phyloP scores from a whole-genome alignment of 2,888 invertebrate species.

The Leptura quadrifasciata region DNA sequence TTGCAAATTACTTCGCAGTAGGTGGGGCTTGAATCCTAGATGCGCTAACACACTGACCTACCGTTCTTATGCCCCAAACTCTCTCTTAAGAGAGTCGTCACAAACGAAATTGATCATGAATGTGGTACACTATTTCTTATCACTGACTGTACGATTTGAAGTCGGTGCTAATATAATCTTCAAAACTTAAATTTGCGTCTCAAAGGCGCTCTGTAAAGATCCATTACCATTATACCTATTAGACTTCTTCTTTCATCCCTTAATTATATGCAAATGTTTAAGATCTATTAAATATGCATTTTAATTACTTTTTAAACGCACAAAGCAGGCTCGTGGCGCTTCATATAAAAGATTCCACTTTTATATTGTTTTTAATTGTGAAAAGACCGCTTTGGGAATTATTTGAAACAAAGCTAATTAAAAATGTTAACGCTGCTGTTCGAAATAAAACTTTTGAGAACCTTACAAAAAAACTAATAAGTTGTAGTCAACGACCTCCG shows the following conservation, averaged over 20 bases:
- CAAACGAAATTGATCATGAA: too few species aligned
- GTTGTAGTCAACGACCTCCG: slow-evolving; percentile 21
- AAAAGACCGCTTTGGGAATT: slow-evolving; percentile 40
- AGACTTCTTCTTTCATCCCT: slow-evolving; percentile 31
- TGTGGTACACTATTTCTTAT: too few species aligned
- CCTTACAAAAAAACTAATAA: slow-evolving; percentile 45
- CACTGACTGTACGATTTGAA: too few species aligned
- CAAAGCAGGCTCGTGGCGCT: slow-evolving; percentile 6
- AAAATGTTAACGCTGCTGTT: slow-evolving; percentile 50
- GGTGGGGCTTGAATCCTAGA: too few species aligned
- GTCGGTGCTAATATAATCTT: too few species aligned
- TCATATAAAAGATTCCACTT: slow-evolving; percentile 32
- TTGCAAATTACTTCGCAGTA: too few species aligned
- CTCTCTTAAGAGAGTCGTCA: too few species aligned
- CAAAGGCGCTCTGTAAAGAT: too few species aligned
- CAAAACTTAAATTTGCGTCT: too few species aligned
- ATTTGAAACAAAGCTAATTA: slow-evolving; percentile 54
- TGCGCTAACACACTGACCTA: too few species aligned
- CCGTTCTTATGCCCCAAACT: too few species aligned
- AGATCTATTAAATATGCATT: slow-evolving; percentile 54
- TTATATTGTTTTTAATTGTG: slow-evolving; percentile 46
- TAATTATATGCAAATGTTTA: slow-evolving; percentile 57
- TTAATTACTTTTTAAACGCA: slow-evolving; percentile 37
- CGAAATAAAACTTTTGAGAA: slow-evolving; percentile 48
- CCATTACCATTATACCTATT: slow-evolving; percentile 1